Evolutionary conservation across 2,888 invertebrate genomes (phyloP).

Genomic region (Nomada ruficornis): DNA sequence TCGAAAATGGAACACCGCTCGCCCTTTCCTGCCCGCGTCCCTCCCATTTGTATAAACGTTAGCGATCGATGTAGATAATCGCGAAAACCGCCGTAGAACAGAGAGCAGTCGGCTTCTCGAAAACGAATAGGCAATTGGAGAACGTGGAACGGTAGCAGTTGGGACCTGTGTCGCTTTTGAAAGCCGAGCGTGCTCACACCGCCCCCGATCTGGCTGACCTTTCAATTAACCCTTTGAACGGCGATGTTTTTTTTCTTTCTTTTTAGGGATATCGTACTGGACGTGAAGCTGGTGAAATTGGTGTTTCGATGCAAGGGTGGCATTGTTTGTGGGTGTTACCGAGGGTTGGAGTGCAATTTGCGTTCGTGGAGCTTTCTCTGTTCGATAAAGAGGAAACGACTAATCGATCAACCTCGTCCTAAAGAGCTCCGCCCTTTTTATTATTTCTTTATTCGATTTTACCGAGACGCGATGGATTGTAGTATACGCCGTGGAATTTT

Average conservation of each 20-base stretch:
- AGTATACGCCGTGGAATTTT: conserved; percentile 4
- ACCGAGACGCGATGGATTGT: neutral
- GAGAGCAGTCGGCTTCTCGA: conserved; percentile 60
- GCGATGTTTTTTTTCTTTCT: neutral
- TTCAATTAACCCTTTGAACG: conserved; percentile 29
- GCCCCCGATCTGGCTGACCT: neutral
- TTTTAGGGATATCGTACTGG: neutral
- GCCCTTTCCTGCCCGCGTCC: conserved; percentile 7
- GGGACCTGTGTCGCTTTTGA: neutral
- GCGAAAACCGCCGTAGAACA: conserved; percentile 68
- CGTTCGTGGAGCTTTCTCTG: neutral
- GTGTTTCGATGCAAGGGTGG: conserved; percentile 4
- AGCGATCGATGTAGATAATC: conserved; percentile 81
- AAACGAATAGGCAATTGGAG: neutral
- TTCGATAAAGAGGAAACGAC: neutral
- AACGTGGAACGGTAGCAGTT: neutral
- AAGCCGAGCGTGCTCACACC: conserved; percentile 4
- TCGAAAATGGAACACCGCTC: conserved; percentile 26
- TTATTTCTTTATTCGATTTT: neutral
- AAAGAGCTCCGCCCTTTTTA: neutral
- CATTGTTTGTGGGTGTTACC: neutral
- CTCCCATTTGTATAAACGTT: conserved; percentile 62
- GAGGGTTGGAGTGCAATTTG: conserved; percentile 35
- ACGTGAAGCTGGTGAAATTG: neutral
- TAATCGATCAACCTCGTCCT: too few species aligned